Base-by-base conservation (phyloP, 1,140 invertebrate genomes). In the Dryas iulia region DNA sequence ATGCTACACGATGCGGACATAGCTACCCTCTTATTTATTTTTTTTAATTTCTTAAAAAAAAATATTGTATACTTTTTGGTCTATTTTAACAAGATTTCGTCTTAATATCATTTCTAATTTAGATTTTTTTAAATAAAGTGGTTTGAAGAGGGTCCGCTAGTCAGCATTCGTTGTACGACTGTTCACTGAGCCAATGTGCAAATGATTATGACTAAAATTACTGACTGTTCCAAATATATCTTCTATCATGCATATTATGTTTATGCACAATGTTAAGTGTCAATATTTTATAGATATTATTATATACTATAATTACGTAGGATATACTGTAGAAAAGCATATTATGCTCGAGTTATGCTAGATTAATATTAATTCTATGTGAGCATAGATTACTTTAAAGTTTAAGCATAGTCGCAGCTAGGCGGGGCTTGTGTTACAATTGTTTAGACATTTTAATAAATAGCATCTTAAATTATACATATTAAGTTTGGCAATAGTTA, bases 251-350 rank as follows among this genome's bases (percentile, higher is more conserved):
- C 80, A 82, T 87, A 82, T 79, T 76, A 82, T 72, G 79, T 77
- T 86, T 88, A 85, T 86, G 86, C 88, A 90, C 86, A 88, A 84
- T 91, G 89, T 91, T 91, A 89, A 84, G 70, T 87, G 84, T 91
- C 82, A 81, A 90, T 89, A 89, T 89, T 90, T 90, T 90, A 89
- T 90, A 47, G 39, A 47, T 18, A 47, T 47, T 39, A 39, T 39
- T 47, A 47, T 47, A 47, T 47, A 47, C 39, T 81, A 81, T 73
- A 74, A 70, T 59, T 76, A 80, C 72, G 67, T 79, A 73, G 79
- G 74, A 70, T 71, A 65, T 71, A 71, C 63, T 71, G 63, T 71
- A 66, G 69, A 62, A 66, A 76, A 69, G 73, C 66, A 72, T 77
- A 72, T 74, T 73, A 74, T 73, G 65, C 69, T 71, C 61, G 65